Conservation (phyloP, 1,140 invertebrate genomes). For the Penaeus chinensis region DNA sequence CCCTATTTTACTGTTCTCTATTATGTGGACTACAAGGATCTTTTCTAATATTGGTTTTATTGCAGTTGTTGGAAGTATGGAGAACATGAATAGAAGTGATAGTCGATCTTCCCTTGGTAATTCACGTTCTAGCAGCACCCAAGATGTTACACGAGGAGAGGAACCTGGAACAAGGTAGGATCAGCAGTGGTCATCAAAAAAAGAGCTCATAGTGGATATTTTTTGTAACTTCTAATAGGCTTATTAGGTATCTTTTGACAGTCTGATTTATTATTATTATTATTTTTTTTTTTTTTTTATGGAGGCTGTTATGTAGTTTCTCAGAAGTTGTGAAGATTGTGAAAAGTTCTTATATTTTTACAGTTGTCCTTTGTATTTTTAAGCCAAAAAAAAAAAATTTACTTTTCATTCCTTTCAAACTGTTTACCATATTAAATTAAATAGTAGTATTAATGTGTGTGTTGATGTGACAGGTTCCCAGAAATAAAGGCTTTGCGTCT, state of each 20-base stretch:
- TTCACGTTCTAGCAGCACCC: constrained; percentile 11
- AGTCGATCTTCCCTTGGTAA: constrained; percentile 6
- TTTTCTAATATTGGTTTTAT: neutral
- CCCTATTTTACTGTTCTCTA: neutral
- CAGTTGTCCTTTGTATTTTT: too few species aligned
- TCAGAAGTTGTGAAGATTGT: too few species aligned
- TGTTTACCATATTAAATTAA: too few species aligned
- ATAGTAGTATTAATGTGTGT: neutral
- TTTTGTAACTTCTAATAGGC: neutral
- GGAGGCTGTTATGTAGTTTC: too few species aligned
- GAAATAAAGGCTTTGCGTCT: constrained; percentile 61
- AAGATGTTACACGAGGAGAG: constrained; percentile 1
- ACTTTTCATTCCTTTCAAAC: too few species aligned
- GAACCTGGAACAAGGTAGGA: constrained; percentile 10
- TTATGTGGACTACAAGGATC: neutral
- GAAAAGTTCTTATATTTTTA: too few species aligned
- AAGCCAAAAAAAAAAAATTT: too few species aligned
- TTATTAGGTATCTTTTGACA: neutral
- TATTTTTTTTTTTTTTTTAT: too few species aligned
- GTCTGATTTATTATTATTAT: too few species aligned
- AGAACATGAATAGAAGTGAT: constrained; percentile 11
- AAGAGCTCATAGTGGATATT: too few species aligned
- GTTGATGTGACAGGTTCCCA: constrained; percentile 44
- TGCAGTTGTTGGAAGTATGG: constrained; percentile 51
- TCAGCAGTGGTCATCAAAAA: neutral